These are phyloP conservation scores for Biston betularia DNA, from an alignment of 2,888 invertebrate genomes.

Conservation along the genomic window DNA sequence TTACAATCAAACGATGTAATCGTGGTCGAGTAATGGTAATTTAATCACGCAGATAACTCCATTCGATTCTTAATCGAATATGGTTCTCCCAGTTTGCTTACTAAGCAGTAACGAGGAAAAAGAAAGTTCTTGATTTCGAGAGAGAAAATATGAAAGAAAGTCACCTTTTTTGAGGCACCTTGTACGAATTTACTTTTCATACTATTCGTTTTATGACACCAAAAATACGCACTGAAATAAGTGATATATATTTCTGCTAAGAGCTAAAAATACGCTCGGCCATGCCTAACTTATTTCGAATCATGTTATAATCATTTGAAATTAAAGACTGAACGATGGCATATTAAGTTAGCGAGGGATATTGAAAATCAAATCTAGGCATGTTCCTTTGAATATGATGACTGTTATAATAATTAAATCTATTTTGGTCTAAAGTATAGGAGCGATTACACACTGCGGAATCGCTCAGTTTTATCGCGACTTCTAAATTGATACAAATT, in stretches of 20 bases:
- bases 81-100: no score
- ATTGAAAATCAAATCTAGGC: slow-evolving; percentile 35
- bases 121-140: no score
- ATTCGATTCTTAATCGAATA: no score
- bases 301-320: slow-evolving; percentile 42
- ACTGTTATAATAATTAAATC: neutral
- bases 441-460: no score
- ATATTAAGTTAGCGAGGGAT: slow-evolving; percentile 64
- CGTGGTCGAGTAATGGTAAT: no score
- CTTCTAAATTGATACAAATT: neutral
- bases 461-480: no score
- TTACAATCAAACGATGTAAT: no score
- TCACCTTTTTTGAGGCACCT: no score
- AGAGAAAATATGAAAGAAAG: no score
- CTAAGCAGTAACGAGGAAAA: no score
- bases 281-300: neutral
- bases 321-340: slow-evolving; percentile 80
- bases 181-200: no score
- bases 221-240: neutral
- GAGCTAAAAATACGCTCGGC: neutral
- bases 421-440: neutral
- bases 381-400: slow-evolving; percentile 1
- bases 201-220: neutral
- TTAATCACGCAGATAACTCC: no score
- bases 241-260: neutral